phyloP scores from a whole-genome alignment of 2,888 invertebrate species.

The Vesta saturnalis region DNA sequence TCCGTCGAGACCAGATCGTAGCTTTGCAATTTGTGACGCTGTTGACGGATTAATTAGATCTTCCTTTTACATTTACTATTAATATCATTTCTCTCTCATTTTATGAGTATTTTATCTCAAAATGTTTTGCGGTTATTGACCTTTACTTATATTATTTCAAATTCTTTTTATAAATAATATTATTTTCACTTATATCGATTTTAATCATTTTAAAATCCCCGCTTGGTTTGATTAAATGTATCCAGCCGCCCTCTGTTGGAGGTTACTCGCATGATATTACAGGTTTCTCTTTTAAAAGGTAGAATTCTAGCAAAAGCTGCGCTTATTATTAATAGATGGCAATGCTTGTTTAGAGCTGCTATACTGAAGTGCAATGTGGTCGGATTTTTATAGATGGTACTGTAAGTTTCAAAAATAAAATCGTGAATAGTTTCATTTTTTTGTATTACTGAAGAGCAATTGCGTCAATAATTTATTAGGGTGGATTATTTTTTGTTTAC shows the following conservation, averaged over 20 bases:
- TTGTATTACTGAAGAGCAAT: too few species aligned
- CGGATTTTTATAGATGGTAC: too few species aligned
- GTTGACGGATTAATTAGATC: slow-evolving; percentile 34
- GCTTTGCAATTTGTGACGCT: slow-evolving; percentile 28
- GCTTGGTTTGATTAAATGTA: too few species aligned
- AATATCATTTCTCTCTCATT: slow-evolving; percentile 20
- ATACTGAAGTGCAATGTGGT: too few species aligned
- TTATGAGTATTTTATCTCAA: slow-evolving; percentile 11
- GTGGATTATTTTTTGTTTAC: not conserved
- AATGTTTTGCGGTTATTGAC: slow-evolving; percentile 29
- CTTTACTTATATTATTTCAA: not conserved
- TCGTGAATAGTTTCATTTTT: too few species aligned
- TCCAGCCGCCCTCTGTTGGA: too few species aligned
- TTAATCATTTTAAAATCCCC: not conserved
- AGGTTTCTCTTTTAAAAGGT: too few species aligned
- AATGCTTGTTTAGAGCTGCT: too few species aligned
- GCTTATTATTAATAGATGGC: too few species aligned
- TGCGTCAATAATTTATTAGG: not conserved
- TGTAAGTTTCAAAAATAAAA: too few species aligned
- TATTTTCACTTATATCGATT: not conserved
- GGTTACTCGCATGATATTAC: too few species aligned
- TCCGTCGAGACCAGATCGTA: slow-evolving; percentile 32
- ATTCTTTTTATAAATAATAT: not conserved
- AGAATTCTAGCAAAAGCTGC: too few species aligned
- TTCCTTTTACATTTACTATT: slow-evolving; percentile 29